phyloP scores from a whole-genome alignment of 64 coral and sea anemone species.

The Stichodactyla mertensii region DNA sequence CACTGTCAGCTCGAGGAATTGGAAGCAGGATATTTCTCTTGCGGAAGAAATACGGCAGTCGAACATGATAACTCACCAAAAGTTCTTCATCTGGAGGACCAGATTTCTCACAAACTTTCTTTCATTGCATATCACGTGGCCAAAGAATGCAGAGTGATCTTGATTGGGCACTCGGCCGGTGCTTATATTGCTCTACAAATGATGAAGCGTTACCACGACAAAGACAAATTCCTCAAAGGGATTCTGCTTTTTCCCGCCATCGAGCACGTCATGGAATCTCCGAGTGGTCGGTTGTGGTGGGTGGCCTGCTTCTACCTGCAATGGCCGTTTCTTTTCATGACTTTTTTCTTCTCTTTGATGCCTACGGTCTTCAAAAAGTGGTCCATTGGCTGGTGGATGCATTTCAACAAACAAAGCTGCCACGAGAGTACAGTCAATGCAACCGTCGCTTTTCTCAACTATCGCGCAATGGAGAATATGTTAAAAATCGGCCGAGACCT shows the following conservation, averaged over 20 bases:
- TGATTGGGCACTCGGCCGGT: slow-evolving; percentile 92
- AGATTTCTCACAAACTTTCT: slow-evolving; percentile 93
- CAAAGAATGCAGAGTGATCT: slow-evolving; percentile 41
- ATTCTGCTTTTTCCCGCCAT: slow-evolving; percentile 93
- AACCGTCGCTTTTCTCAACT: slow-evolving; percentile 49
- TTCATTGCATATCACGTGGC: slow-evolving; percentile 76
- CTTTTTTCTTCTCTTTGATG: slow-evolving; percentile 59
- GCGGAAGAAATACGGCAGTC: slow-evolving; percentile 19
- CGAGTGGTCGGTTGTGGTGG: slow-evolving; percentile 80
- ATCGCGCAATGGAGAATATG: slow-evolving; percentile 67
- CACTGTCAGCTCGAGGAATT: slow-evolving; percentile 53
- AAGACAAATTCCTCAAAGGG: slow-evolving; percentile 70
- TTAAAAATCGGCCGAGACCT: slow-evolving; percentile 72
- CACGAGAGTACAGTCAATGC: slow-evolving; percentile 52
- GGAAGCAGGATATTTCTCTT: slow-evolving; percentile 23
- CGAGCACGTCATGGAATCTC: slow-evolving; percentile 73
- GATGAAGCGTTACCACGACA: slow-evolving; percentile 78
- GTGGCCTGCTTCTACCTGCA: slow-evolving; percentile 70
- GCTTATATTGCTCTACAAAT: slow-evolving; percentile 82
- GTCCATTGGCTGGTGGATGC: slow-evolving; percentile 84
- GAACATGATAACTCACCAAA: slow-evolving; percentile 4
- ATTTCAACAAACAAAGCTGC: slow-evolving; percentile 51
- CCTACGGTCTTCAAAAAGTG: slow-evolving; percentile 61
- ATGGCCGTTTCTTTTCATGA: slow-evolving; percentile 79
- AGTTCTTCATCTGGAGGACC: slow-evolving; percentile 60